Evolutionary conservation across 37 sponge, comb jelly and placozoan genomes (phyloP).

Genomic region (Bolinopsis microptera): DNA sequence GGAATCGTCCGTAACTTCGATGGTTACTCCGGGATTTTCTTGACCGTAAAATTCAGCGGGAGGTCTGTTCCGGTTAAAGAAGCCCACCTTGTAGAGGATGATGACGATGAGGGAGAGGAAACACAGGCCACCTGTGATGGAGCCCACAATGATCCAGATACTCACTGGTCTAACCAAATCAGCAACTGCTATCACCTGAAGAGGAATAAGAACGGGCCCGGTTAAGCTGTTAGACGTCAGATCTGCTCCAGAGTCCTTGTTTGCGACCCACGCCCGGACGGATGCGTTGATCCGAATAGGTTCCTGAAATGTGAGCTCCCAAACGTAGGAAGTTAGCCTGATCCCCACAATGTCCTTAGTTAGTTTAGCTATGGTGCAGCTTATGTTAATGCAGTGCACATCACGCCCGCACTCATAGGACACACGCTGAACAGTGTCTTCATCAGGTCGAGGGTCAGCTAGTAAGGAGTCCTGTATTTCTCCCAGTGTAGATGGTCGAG

Average conservation of each 20-base stretch:
- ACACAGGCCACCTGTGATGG: slow-evolving; percentile 39
- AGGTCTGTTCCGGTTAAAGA: slow-evolving; percentile 45
- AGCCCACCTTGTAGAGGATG: slow-evolving; percentile 32
- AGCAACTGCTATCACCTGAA: not conserved
- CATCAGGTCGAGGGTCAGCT: not conserved
- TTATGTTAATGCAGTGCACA: slow-evolving; percentile 26
- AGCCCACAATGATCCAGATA: slow-evolving; percentile 43
- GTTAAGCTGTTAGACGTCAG: not conserved
- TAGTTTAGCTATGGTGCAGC: not conserved
- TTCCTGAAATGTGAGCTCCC: slow-evolving; percentile 14
- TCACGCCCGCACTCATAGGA: not conserved
- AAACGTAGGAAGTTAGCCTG: slow-evolving; percentile 33
- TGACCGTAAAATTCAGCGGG: slow-evolving; percentile 40
- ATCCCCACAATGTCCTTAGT: not conserved
- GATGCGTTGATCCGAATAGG: not conserved
- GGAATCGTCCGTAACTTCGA: slow-evolving; percentile 35
- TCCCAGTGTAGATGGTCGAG: not conserved
- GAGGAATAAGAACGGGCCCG: not conserved
- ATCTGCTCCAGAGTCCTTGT: slow-evolving; percentile 17
- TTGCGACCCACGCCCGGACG: not conserved
- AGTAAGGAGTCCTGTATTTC: not conserved
- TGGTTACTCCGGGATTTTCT: not conserved
- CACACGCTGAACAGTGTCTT: not conserved
- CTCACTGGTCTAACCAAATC: not conserved
- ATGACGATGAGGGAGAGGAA: not conserved